Evolutionary conservation across 1,140 invertebrate species (phyloP).

Genomic region (Bombus ignitus): DNA sequence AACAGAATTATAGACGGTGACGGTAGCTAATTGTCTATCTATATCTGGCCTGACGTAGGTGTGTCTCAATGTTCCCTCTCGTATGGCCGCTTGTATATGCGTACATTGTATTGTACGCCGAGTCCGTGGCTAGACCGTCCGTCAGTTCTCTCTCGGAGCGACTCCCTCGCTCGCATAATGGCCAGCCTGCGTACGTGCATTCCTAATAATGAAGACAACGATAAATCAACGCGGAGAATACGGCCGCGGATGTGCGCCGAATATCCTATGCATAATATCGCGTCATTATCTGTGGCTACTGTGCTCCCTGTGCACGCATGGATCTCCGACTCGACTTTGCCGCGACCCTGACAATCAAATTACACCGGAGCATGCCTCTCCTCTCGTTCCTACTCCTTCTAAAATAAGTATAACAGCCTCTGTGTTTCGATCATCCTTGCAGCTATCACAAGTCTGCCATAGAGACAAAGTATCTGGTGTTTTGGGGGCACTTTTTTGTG

Average conservation of each 20-base stretch:
- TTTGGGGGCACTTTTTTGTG: fast-evolving
- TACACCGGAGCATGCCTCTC: slow-evolving; percentile 32
- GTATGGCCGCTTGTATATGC: slow-evolving; percentile 70
- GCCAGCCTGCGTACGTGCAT: slow-evolving; percentile 79
- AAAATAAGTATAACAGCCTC: neutral
- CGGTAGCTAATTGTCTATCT: slow-evolving; percentile 82
- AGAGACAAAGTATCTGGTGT: too few relatives aligned
- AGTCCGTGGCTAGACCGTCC: slow-evolving; percentile 65
- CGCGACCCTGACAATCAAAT: slow-evolving; percentile 50
- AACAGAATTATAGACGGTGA: slow-evolving; percentile 76
- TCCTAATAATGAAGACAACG: slow-evolving; percentile 84
- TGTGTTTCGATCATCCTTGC: too few relatives aligned
- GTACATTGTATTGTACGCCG: slow-evolving; percentile 77
- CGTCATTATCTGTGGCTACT: slow-evolving; percentile 78
- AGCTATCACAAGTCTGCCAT: too few relatives aligned
- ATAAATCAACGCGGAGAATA: slow-evolving; percentile 83
- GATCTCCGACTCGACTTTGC: slow-evolving; percentile 60
- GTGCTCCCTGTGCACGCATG: slow-evolving; percentile 51
- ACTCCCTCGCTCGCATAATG: slow-evolving; percentile 78
- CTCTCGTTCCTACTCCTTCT: neutral
- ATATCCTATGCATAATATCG: slow-evolving; percentile 83
- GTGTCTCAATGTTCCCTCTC: slow-evolving; percentile 81
- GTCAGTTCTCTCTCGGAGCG: slow-evolving; percentile 63
- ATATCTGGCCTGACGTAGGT: slow-evolving; percentile 78
- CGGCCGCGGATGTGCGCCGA: slow-evolving; percentile 82